A percentile compares a stretch with the other conserved stretches of the same genome.
Conservation (phyloP, 2,113 vertebrate species). For the Neotragus moschatus region DNA sequence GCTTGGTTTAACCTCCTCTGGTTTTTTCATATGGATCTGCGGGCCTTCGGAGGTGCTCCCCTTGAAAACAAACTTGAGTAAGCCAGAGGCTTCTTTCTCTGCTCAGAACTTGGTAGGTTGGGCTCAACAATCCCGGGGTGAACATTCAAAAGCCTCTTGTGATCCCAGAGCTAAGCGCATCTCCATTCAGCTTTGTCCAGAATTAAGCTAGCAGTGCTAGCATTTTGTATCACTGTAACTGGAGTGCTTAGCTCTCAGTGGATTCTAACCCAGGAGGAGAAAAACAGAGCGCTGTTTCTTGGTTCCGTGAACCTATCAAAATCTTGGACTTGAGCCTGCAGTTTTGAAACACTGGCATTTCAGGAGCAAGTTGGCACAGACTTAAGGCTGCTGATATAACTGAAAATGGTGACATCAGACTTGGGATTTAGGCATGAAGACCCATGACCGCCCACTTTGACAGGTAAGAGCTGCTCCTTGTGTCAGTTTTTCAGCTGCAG, state of each 20-base stretch:
- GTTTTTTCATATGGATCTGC: neutral
- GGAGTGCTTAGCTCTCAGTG: neutral
- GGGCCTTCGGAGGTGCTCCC: too few species aligned
- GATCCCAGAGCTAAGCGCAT: neutral
- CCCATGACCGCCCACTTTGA: neutral
- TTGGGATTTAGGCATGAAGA: neutral
- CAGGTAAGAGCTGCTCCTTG: neutral
- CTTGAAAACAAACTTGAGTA: neutral
- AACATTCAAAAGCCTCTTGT: neutral
- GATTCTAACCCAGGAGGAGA: neutral
- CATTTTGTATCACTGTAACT: neutral
- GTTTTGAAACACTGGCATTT: neutral
- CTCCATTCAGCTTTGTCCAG: neutral
- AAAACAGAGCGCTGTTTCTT: neutral
- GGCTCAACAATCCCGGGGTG: neutral
- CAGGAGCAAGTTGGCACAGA: neutral
- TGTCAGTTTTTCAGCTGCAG: neutral
- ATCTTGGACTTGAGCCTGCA: neutral
- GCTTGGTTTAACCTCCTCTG: neutral
- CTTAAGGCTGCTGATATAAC: neutral
- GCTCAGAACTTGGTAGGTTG: neutral
- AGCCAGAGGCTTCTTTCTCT: neutral
- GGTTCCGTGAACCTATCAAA: neutral
- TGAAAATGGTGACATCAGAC: neutral
- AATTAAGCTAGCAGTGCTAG: neutral